Base-by-base conservation (phyloP, 2,113 vertebrate species). In the Heptranchias perlo region DNA sequence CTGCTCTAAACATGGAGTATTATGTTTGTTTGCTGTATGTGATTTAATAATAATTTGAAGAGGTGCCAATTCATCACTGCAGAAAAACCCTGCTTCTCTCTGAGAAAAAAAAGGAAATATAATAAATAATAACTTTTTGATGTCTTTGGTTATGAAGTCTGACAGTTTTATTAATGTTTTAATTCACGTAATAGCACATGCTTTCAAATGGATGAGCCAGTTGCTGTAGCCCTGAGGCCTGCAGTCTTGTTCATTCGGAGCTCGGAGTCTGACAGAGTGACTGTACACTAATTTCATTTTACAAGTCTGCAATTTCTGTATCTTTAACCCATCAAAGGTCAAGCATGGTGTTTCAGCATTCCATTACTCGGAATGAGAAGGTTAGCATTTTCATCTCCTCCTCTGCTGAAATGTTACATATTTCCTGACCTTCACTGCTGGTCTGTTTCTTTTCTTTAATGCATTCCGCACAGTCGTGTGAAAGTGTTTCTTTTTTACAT, bases 251-350 rank as follows among this genome's bases (percentile, higher is more conserved):
- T 93, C 58, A 39, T 58, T 64, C 5, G 58, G 58, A 62, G 54
- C 35, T 62, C 18, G 31, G 87, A 31, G 11, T 61, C 87, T 91
- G 54, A 91, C 13, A 35, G n/a, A 93, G 89, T 39, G 58, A 39
- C 58, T 64, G 58, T 35, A 23, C 39, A 47, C 58, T 64, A 93
- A 93, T 93, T 93, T 93, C 58, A 62, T 93, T 62, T 93, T 93
- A 93, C 89, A 93, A 93, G 89, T 11, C 89, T 93, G 89, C 89
- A 25, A 62, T 62, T 93, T 93, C 58, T 64, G 89, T 93, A 44
- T 62, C 58, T 93, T 93, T 62, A 93, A 62, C 89, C 89, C 89
- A 62, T 21, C 89, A 93, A 93, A 93, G 89, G 89, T 93, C 89
- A 93, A 62, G 58, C 58, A 8, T 2, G 0, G 58, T 64, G 89